Percentiles rank a stretch among this genome's conserved stretches.
Evolutionary conservation across 2,888 invertebrate species (phyloP).

Genomic region (Yponomeuta sedellus): DNA sequence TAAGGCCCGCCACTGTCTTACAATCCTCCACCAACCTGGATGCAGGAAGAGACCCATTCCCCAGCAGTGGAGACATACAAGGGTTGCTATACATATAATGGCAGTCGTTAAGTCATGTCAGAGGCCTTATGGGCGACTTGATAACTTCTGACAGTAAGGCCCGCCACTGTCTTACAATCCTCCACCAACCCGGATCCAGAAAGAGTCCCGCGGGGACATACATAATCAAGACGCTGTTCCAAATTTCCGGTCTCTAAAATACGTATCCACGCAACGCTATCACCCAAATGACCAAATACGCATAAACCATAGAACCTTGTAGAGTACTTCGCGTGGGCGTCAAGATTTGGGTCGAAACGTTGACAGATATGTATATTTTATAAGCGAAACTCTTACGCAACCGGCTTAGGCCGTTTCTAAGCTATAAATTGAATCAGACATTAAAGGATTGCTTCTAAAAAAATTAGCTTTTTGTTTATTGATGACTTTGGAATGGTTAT

Average conservation of each 20-base stretch:
- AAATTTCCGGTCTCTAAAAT: not conserved
- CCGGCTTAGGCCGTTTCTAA: not conserved
- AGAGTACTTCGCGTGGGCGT: conserved; percentile 60
- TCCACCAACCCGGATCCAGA: too few species aligned
- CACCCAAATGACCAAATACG: conserved; percentile 12
- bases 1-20: too few species aligned
- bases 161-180: too few species aligned
- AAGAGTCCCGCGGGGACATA: too few species aligned
- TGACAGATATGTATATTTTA: conserved; percentile 27
- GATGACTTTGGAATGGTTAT: not conserved
- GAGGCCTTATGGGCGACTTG: too few species aligned
- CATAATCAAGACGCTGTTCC: too few species aligned
- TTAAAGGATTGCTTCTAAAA: not conserved
- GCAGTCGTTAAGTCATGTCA: too few species aligned
- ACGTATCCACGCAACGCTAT: not conserved
- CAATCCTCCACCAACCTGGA: too few species aligned
- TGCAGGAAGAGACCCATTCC: too few species aligned
- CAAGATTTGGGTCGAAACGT: conserved; percentile 48
- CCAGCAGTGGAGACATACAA: too few species aligned
- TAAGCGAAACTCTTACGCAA: conserved; percentile 7
- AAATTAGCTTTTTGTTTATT: not conserved
- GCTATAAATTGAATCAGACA: conserved; percentile 8
- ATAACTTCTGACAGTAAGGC: too few species aligned
- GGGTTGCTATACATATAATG: too few species aligned
- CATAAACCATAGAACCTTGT: conserved; percentile 44